Conservation (phyloP, 2,113 vertebrate genomes). For the Gallinago media region DNA sequence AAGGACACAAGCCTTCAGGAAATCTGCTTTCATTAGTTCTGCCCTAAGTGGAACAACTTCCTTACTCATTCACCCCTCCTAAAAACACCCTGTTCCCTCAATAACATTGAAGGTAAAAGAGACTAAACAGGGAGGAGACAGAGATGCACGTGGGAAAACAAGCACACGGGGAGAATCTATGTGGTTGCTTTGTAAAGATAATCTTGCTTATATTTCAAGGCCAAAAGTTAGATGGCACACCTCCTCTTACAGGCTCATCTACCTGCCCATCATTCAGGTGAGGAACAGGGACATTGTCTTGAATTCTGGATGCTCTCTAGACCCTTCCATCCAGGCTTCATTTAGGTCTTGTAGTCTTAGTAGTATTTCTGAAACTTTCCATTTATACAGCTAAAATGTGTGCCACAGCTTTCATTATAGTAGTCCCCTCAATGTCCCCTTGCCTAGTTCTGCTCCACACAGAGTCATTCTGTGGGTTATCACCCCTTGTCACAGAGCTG, state of each 20-base stretch:
- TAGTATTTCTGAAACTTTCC: background rate
- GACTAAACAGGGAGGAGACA: background rate
- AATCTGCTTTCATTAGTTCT: background rate
- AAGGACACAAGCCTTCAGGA: background rate
- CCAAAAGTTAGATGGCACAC: rapidly evolving
- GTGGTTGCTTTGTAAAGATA: background rate
- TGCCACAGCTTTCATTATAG: background rate
- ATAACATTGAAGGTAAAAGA: rapidly evolving
- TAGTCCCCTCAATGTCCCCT: background rate
- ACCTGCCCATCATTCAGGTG: background rate
- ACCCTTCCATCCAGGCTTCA: background rate
- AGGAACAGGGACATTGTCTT: background rate
- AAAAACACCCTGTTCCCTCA: background rate
- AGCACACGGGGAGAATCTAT: background rate
- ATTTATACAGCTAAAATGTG: background rate
- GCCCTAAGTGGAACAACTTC: background rate
- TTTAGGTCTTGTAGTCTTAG: background rate
- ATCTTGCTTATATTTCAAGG: background rate
- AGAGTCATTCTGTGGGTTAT: background rate
- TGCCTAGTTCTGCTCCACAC: background rate
- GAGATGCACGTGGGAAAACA: background rate
- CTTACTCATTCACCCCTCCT: background rate
- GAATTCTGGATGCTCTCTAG: background rate
- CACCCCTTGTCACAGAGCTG: background rate
- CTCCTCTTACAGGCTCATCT: background rate